Conservation (phyloP, 2,797 vertebrate genomes). For the Myripristis murdjan region DNA sequence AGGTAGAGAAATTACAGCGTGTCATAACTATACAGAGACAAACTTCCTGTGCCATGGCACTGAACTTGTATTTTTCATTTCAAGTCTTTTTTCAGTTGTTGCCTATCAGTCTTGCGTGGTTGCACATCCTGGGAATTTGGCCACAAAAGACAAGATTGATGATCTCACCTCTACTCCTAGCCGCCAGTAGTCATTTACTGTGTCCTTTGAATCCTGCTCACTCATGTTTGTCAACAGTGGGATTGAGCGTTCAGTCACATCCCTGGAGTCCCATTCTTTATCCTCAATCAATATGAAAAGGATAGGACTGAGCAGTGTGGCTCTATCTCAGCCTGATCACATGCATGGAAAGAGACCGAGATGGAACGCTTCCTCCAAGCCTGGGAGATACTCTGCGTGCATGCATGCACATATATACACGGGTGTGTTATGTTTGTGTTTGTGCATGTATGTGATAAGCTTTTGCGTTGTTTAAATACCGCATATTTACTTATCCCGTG, state of each 20-base stretch:
- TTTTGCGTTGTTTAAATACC: constrained; percentile 5
- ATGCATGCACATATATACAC: neutral
- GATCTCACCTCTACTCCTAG: neutral
- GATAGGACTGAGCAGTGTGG: constrained; percentile 39
- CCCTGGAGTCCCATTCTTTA: constrained; percentile 67
- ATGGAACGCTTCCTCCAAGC: constrained; percentile 31
- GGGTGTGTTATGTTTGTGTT: neutral
- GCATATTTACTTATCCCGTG: neutral
- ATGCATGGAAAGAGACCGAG: constrained; percentile 41
- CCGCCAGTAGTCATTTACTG: constrained; percentile 35
- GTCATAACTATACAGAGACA: neutral
- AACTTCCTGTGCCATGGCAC: neutral
- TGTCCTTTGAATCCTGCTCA: constrained; percentile 50
- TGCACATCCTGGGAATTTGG: constrained; percentile 8
- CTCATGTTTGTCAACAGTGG: constrained; percentile 67
- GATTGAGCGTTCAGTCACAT: constrained; percentile 49
- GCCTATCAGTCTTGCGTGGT: constrained; percentile 7
- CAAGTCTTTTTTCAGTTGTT: neutral
- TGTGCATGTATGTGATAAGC: neutral
- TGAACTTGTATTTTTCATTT: neutral
- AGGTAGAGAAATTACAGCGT: neutral
- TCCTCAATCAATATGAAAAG: constrained; percentile 62
- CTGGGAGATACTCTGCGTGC: constrained; percentile 20
- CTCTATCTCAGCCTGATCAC: constrained; percentile 48
- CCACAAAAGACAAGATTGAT: constrained; percentile 37